These are phyloP conservation scores for Eurytoma californica DNA, from an alignment of 2,888 invertebrate genomes.

Conservation along the genomic window DNA sequence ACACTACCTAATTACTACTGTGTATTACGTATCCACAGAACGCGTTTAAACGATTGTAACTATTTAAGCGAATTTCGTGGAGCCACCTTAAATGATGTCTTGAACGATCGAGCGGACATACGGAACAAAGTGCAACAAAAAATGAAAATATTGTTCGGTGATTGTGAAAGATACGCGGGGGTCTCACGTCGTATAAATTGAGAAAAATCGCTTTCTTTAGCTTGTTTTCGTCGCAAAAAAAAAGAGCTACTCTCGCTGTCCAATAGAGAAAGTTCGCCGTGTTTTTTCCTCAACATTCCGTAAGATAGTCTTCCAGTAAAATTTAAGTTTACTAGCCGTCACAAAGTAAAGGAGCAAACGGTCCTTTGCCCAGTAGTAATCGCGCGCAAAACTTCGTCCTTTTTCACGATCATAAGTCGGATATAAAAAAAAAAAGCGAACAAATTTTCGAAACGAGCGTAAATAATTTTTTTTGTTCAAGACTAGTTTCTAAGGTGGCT, in stretches of 20 bases:
- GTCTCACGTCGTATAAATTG: constrained; percentile 20
- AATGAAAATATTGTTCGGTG: constrained; percentile 6
- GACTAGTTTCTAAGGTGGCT: constrained; percentile 50
- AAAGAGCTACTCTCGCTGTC: constrained; percentile 2
- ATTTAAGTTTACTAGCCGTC: constrained; percentile 51
- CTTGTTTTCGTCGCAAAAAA: constrained; percentile 41
- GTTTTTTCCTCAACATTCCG: constrained; percentile 56
- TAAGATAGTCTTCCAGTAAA: constrained; percentile 58
- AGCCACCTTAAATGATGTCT: constrained; percentile 49
- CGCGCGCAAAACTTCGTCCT: constrained; percentile 11
- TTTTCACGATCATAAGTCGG: constrained; percentile 37
- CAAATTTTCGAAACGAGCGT: neutral
- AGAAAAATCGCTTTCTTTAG: constrained; percentile 27
- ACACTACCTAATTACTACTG: constrained; percentile 53
- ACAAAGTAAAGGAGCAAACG: constrained; percentile 25
- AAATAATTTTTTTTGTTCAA: constrained; percentile 19
- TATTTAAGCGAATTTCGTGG: constrained; percentile 50
- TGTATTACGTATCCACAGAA: constrained; percentile 52
- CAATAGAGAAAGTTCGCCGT: constrained; percentile 39
- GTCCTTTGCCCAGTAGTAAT: constrained; percentile 31
- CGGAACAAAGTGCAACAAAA: neutral
- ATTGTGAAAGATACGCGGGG: constrained; percentile 34
- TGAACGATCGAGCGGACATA: constrained; percentile 5
- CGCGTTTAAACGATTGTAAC: constrained; percentile 55
- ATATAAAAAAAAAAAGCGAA: neutral